Conservation (phyloP, 2,888 invertebrate species). For the Ptycholaimellus sp. region DNA sequence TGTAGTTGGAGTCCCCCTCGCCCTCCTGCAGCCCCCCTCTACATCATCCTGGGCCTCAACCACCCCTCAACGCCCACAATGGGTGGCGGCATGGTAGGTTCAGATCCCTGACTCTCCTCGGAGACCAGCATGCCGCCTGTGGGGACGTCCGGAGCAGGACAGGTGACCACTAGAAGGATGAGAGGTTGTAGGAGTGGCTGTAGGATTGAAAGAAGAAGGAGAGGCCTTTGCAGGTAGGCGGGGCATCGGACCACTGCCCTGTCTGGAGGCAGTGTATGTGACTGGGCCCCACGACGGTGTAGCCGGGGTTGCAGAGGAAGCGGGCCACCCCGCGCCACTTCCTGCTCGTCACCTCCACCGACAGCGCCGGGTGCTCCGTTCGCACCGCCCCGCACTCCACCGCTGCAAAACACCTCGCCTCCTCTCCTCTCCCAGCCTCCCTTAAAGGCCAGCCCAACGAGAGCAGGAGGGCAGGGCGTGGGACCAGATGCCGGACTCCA, state of each 20-base stretch:
- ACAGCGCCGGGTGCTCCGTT: constrained; percentile 2
- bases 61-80: no score
- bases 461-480: constrained; percentile 50
- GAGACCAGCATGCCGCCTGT: background rate
- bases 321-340: constrained; percentile 1
- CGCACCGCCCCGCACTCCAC: constrained; percentile 1
- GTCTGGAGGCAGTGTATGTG: constrained; percentile 3
- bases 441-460: constrained; percentile 30
- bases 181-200: background rate
- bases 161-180: background rate
- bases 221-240: constrained; percentile 5
- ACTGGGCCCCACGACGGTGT: constrained; percentile 2
- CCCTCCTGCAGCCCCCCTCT: no score
- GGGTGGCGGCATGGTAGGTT: background rate
- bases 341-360: background rate
- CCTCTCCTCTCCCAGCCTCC: background rate
- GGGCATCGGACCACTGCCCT: constrained; percentile 4
- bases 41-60: no score
- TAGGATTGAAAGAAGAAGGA: background rate
- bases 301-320: constrained; percentile 5
- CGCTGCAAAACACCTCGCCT: constrained; percentile 1
- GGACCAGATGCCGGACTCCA: constrained; percentile 59
- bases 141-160: background rate
- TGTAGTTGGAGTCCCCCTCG: constrained; percentile 38
- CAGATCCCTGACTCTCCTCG: background rate